Percentiles rank a stretch among this genome's conserved stretches.
Conservation (phyloP, 2,888 invertebrate genomes). For the Agrilus cyanescens region DNA sequence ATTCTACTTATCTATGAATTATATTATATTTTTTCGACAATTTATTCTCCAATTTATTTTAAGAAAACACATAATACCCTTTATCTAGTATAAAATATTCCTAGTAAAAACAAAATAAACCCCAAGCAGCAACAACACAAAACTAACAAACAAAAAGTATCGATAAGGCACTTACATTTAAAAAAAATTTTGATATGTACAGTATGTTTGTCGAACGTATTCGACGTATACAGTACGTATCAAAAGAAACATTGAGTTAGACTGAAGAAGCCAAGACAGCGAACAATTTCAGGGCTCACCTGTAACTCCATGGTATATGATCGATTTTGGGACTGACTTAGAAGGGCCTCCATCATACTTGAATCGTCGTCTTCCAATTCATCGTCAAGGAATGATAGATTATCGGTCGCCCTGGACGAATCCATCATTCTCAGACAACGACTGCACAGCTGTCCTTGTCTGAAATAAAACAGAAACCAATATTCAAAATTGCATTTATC, state of each 20-base stretch:
- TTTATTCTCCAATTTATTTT: too few species aligned
- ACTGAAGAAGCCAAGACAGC: slow-evolving; percentile 28
- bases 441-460: slow-evolving; percentile 73
- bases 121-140: not conserved
- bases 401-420: slow-evolving; percentile 39
- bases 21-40: not conserved
- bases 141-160: slow-evolving; percentile 2
- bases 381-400: slow-evolving; percentile 47
- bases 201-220: not conserved
- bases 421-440: slow-evolving; percentile 62
- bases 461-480: slow-evolving; percentile 28
- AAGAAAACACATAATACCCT: too few species aligned
- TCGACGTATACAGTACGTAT: slow-evolving; percentile 4
- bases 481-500: too few species aligned
- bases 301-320: slow-evolving; percentile 33
- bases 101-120: slow-evolving; percentile 1
- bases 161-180: not conserved
- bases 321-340: slow-evolving; percentile 23
- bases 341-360: slow-evolving; percentile 43
- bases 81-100: too few species aligned
- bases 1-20: not conserved
- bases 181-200: too few species aligned
- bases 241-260: slow-evolving; percentile 25
- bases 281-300: slow-evolving; percentile 29
- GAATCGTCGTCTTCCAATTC: slow-evolving; percentile 63